Evolutionary conservation across 2,797 vertebrate genomes (phyloP), one percentile per base, ranked within the genome.

Genomic region (Nannoperca obscura): DNA sequence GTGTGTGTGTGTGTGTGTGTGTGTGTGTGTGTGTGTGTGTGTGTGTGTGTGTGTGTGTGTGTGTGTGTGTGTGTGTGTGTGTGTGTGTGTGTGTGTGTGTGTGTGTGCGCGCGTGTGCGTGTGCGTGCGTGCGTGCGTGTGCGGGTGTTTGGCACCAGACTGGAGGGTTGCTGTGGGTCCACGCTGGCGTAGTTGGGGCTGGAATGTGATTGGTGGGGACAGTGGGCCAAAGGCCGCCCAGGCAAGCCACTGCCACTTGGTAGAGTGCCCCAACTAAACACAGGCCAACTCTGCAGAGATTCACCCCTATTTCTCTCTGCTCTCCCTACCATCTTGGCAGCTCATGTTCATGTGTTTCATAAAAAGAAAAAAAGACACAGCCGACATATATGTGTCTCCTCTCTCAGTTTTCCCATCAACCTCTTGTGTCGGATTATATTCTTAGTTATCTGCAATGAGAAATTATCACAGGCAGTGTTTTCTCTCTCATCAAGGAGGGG

Each of bases 151-250:
- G 92, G 92, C 91, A 89, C 36, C 82, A 83, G 74, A 74, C 75
- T 69, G 84, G 64, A 88, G 76, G 86, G 86, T 87, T 93, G 87
- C 88, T 85, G 86, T 90, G 88, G 88, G 84, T 89, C 83, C 84
- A 81, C 61, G n/a, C 89, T 93, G 91, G 88, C 62, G 53, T 86
- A 81, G 71, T 75, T 74, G 80, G 60, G 83, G 71, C 82, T 86
- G 73, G 82, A 86, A 90, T 81, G 79, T 87, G 91, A 94, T 94
- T 93, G 92, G 91, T 86, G 84, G 86, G 81, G 86, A 93, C 91
- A 83, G 67, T 14, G 80, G 91, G 87, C 91, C 92, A 93, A 82
- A 92, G 92, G 93, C 91, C 78, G 83, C 82, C 89, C 90, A 84
- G 87, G 86, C 84, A 79, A 88, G 85, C 19, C 81, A 85, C 83